Percentiles rank a stretch among this genome's conserved stretches.
Conservation (phyloP, 1,140 invertebrate genomes). For the Eriosoma lanigerum region DNA sequence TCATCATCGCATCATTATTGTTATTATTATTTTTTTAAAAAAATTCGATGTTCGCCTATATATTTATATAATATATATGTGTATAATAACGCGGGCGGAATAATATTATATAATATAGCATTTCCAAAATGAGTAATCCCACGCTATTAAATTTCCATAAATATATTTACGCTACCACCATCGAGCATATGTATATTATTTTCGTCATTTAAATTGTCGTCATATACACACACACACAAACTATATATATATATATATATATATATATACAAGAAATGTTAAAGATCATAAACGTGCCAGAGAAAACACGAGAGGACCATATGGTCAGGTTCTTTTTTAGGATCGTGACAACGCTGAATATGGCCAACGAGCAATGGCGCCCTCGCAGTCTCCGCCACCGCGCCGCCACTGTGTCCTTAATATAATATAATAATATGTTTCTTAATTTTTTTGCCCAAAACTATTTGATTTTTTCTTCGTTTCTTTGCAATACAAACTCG, state of each 20-base stretch:
- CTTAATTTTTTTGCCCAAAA: not conserved
- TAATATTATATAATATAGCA: not conserved
- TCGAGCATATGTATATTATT: constrained; percentile 7
- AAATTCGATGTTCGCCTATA: not conserved
- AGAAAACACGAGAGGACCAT: constrained; percentile 50
- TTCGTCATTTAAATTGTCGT: constrained; percentile 46
- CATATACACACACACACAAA: not conserved
- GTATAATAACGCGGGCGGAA: not conserved
- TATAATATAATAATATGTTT: not conserved
- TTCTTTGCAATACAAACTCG: constrained; percentile 23
- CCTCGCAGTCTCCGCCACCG: constrained; percentile 18
- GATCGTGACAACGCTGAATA: constrained; percentile 51
- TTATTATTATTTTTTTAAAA: constrained; percentile 9
- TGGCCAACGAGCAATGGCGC: constrained; percentile 46
- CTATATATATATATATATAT: not conserved
- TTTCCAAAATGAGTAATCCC: constrained; percentile 49
- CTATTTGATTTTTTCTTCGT: not conserved
- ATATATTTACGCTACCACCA: not conserved
- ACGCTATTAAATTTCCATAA: constrained; percentile 48
- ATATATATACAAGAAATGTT: constrained; percentile 29
- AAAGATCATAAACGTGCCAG: constrained; percentile 52
- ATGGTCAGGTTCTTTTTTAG: constrained; percentile 51
- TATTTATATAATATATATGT: not conserved
- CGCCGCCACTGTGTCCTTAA: constrained; percentile 1
- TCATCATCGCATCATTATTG: not conserved